Percentiles rank a stretch among this genome's conserved stretches.
Evolutionary conservation across 2,888 invertebrate species (phyloP).

Genomic region (Lasius platythorax): DNA sequence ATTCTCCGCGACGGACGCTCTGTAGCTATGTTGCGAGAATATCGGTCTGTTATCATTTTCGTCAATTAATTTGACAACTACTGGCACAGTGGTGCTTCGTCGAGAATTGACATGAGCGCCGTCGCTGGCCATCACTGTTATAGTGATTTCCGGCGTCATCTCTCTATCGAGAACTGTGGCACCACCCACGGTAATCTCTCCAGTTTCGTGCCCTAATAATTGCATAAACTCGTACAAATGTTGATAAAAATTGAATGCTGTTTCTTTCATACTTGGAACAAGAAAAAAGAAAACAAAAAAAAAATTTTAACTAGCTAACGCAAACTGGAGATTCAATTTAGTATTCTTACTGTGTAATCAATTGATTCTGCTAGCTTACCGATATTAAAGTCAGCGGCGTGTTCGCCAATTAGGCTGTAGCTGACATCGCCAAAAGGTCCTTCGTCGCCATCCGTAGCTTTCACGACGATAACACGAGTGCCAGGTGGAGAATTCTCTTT

Average conservation of each 20-base stretch:
- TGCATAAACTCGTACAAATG: background rate
- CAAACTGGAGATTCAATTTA: background rate
- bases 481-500: constrained; percentile 92
- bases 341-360: background rate
- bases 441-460: constrained; percentile 92
- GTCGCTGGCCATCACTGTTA: constrained; percentile 94
- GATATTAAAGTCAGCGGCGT: constrained; percentile 91
- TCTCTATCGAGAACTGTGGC: constrained; percentile 93
- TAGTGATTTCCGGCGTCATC: constrained; percentile 89
- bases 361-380: constrained; percentile 83
- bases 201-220: constrained; percentile 87
- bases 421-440: constrained; percentile 92
- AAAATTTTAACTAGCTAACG: background rate
- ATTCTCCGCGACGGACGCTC: constrained; percentile 94
- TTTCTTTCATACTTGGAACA: background rate
- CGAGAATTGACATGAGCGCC: constrained; percentile 91
- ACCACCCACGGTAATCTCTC: constrained; percentile 92
- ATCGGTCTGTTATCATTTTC: constrained; percentile 96
- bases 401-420: constrained; percentile 92
- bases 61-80: constrained; percentile 92
- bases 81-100: constrained; percentile 92
- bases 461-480: constrained; percentile 91
- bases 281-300: background rate
- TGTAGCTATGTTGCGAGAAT: constrained; percentile 92
- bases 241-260: constrained; percentile 4